Evolutionary conservation across 2,113 vertebrate genomes (phyloP), one percentile per base, ranked within the genome.

Genomic region (Anseranas semipalmata): DNA sequence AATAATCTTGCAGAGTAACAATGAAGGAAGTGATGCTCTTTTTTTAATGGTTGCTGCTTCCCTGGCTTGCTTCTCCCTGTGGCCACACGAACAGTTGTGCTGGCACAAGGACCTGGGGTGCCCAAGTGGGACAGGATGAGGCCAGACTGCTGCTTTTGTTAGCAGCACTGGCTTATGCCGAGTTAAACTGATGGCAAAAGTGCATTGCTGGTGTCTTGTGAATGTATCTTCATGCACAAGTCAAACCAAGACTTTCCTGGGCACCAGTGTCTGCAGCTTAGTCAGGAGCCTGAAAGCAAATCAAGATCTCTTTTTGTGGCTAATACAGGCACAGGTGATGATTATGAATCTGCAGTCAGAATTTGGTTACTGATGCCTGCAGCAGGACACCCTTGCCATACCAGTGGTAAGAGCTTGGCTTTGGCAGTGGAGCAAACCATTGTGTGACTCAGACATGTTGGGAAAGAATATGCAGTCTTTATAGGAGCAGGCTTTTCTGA

Each of bases 221-320:
- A 55, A 46, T 55, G 7, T 80, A 35, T 68, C 25, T 85, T 53
- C 35, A 20, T 18, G 24, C 27, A 32, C 20, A 25, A 68, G 33
- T 50, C 52, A 84, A 46, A 58, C 68, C 35, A 14, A 17, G 30
- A 43, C 86, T 72, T 35, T 53, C 24, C 7, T 45, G 20, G 35
- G 67, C 75, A 63, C 11, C 33, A 25, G 35, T 50, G 35, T 56
- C 72, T 72, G 76, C 43, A 86, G 85, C 41, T 88, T 79, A 72
- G 77, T 94, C 77, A 80, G 76, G 56, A 81, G 39, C 60, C 53
- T 67, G 41, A 59, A 89, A 95, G 55, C 68, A 77, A 77, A n/a
- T 17, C 12, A 66, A 56, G 74, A 7, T 58, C 48, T 58, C 56
- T 78, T 91, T n/a, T 92, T 89, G 78, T 78, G 65, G 78, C 55